A percentile compares a stretch with the other conserved stretches of the same genome.
phyloP scores from a whole-genome alignment of 2,113 vertebrate species.

The Etheostoma spectabile region DNA sequence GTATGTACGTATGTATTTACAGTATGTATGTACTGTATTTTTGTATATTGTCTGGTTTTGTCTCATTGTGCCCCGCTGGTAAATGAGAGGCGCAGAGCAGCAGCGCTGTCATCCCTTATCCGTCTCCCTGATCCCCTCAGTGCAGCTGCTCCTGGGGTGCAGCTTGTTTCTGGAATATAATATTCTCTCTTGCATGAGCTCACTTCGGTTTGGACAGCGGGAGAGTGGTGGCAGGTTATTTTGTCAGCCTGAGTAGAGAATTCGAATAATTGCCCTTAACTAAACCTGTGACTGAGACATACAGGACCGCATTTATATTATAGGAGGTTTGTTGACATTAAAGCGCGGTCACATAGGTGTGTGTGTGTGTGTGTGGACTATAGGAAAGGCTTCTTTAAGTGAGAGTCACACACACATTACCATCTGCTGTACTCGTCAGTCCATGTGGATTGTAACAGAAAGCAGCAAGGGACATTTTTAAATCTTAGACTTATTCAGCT shows the following conservation, averaged over 20 bases:
- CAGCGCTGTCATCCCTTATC: slow-evolving; percentile 38
- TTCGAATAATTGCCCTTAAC: neutral
- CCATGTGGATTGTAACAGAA: slow-evolving; percentile 3
- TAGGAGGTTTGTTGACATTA: slow-evolving; percentile 14
- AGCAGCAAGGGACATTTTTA: slow-evolving; percentile 35
- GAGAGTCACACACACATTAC: slow-evolving; percentile 2
- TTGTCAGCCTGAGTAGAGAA: slow-evolving; percentile 11
- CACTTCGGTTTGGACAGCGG: slow-evolving; percentile 15
- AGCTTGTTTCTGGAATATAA: slow-evolving; percentile 40
- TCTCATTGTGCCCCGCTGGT: neutral
- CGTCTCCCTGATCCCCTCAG: slow-evolving; percentile 16
- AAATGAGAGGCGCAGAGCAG: slow-evolving; percentile 19
- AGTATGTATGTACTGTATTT: neutral
- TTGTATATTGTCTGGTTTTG: slow-evolving; percentile 4
- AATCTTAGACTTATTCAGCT: slow-evolving; percentile 37
- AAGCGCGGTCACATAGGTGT: slow-evolving; percentile 1
- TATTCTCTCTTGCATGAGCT: slow-evolving; percentile 36
- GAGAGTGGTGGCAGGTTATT: slow-evolving; percentile 36
- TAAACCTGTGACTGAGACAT: slow-evolving; percentile 6
- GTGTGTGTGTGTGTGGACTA: neutral
- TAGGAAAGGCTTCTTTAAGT: neutral
- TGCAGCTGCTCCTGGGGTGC: slow-evolving; percentile 55
- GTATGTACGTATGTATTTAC: no score
- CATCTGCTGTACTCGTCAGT: slow-evolving; percentile 43
- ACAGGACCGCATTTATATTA: neutral